phyloP scores from a whole-genome alignment of 2,797 vertebrate genomes.

The Poeciliopsis paucimaculata region DNA sequence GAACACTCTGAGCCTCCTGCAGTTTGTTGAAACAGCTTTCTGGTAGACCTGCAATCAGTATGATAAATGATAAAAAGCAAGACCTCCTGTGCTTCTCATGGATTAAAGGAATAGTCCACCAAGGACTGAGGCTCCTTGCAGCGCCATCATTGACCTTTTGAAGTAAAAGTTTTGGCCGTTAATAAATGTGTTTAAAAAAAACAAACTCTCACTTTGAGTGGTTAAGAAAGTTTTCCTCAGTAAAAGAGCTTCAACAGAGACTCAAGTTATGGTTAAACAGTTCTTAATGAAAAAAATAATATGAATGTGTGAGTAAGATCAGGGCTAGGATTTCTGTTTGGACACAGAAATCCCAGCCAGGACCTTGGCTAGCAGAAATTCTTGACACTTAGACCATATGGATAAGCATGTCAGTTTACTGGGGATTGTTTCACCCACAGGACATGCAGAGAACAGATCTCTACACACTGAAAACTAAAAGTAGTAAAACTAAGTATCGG shows the following conservation, averaged over 20 bases:
- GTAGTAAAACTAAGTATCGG: background rate
- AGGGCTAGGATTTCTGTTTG: background rate
- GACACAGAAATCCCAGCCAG: background rate
- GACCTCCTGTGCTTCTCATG: background rate
- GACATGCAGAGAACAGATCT: background rate
- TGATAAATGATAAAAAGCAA: slow-evolving; percentile 1
- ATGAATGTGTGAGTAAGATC: background rate
- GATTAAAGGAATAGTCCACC: background rate
- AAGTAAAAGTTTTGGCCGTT: slow-evolving; percentile 1
- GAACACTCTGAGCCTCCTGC: background rate
- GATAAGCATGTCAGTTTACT: background rate
- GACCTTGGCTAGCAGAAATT: background rate
- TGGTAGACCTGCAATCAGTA: background rate
- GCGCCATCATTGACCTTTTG: background rate
- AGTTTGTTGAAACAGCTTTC: background rate
- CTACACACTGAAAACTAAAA: background rate
- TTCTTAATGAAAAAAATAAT: background rate
- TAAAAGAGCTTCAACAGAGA: background rate
- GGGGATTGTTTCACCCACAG: background rate
- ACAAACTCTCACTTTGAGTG: background rate
- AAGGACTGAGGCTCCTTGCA: background rate
- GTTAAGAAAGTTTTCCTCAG: background rate
- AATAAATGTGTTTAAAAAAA: background rate
- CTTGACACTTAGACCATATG: background rate
- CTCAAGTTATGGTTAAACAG: background rate